Evolutionary conservation across 1,140 invertebrate species (phyloP).

Genomic region (Dinoponera quadriceps): DNA sequence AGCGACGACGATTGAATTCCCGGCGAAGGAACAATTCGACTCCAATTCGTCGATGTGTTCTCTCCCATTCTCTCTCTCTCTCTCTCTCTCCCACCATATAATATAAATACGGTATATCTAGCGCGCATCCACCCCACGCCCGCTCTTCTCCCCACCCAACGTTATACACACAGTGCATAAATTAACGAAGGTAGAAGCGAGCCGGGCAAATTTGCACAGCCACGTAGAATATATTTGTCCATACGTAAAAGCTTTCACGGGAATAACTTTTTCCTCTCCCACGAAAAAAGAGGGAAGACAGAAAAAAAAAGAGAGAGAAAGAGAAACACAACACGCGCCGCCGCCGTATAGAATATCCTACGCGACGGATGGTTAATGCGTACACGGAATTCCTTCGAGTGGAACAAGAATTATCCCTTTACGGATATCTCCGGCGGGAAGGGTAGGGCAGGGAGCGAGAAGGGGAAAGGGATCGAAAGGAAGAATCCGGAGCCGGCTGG

Average conservation of each 20-base stretch:
- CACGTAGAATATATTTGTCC: constrained; percentile 59
- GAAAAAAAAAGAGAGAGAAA: not conserved
- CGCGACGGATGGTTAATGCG: constrained; percentile 51
- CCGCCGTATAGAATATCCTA: constrained; percentile 23
- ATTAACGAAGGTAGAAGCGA: constrained; percentile 58
- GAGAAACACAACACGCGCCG: not conserved
- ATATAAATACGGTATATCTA: constrained; percentile 50
- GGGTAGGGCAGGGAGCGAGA: not conserved
- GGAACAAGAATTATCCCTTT: constrained; percentile 60
- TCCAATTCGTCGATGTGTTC: constrained; percentile 16
- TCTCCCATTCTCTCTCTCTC: too few relatives aligned
- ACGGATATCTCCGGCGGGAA: constrained; percentile 24
- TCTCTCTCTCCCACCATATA: constrained; percentile 31
- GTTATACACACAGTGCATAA: constrained; percentile 57
- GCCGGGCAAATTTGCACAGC: constrained; percentile 59
- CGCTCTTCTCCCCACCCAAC: not conserved
- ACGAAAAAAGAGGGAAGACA: constrained; percentile 18
- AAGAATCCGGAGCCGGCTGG: constrained; percentile 44
- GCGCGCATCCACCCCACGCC: constrained; percentile 11
- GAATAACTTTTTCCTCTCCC: constrained; percentile 53
- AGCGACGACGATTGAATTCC: not conserved
- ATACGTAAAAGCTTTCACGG: constrained; percentile 57
- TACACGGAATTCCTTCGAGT: constrained; percentile 58
- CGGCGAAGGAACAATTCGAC: not conserved
- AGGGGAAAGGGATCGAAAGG: constrained; percentile 22